phyloP scores from a whole-genome alignment of 2,113 vertebrate genomes.

The Chaenocephalus aceratus region DNA sequence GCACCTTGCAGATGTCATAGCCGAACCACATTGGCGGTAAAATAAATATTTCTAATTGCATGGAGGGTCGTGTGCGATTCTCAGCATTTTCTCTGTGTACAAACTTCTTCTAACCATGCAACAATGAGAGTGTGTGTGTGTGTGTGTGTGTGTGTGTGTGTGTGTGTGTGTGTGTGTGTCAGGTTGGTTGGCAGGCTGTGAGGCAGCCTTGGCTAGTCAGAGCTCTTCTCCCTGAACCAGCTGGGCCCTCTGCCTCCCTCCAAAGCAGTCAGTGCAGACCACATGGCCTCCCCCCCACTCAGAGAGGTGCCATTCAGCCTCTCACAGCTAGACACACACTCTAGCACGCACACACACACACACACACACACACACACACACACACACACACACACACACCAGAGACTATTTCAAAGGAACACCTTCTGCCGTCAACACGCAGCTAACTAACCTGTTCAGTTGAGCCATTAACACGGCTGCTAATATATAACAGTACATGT shows the following conservation, averaged over 20 bases:
- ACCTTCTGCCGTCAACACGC: conserved; percentile 42
- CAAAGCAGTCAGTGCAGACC: conserved; percentile 72
- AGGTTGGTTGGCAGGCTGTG: conserved; percentile 72
- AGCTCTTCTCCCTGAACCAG: conserved; percentile 81
- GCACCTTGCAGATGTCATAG: conserved; percentile 45
- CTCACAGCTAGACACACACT: conserved; percentile 41
- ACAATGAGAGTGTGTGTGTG: conserved; percentile 5
- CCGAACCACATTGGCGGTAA: conserved; percentile 47
- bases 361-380: conserved; percentile 3
- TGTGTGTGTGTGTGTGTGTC: conserved; percentile 42
- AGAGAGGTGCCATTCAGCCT: conserved; percentile 71
- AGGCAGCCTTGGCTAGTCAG: conserved; percentile 75
- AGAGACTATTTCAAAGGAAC: conserved; percentile 37
- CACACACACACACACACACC: conserved; percentile 7
- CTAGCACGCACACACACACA: conserved; percentile 1
- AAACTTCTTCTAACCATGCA: conserved; percentile 42
- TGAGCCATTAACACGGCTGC: not conserved
- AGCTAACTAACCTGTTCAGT: conserved; percentile 36
- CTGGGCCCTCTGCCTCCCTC: conserved; percentile 80
- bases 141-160: conserved; percentile 6
- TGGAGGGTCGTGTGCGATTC: conserved; percentile 39
- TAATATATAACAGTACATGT: too few species aligned
- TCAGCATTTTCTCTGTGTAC: conserved; percentile 36
- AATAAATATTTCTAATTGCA: conserved; percentile 68
- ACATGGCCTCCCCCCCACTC: conserved; percentile 77